phyloP scores from a whole-genome alignment of 2,113 vertebrate genomes.

The human (Homo sapiens) region GRCh38 chr4:88798001-88798500 shows the following conservation, averaged over 20 bases:
- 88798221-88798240: not conserved
- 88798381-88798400: not conserved
- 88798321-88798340: not conserved
- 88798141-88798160: not conserved
- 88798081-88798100: not conserved
- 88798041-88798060: not conserved
- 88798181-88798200: not conserved
- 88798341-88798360: not conserved
- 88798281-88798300: not conserved
- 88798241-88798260: not conserved
- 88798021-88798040: not conserved
- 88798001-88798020: not conserved
- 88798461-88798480: not conserved
- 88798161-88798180: not conserved
- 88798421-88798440: not conserved
- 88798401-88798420: not conserved
- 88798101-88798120: not conserved
- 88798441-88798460: not conserved
- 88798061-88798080: not conserved
- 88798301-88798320: slow-evolving; percentile 23
- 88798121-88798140: not conserved
- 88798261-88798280: not conserved
- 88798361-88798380: not conserved
- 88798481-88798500: not conserved
- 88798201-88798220: slow-evolving; percentile 12